Evolutionary conservation across 1,140 invertebrate genomes (phyloP).

Genomic region (Megalonaias nervosa): DNA sequence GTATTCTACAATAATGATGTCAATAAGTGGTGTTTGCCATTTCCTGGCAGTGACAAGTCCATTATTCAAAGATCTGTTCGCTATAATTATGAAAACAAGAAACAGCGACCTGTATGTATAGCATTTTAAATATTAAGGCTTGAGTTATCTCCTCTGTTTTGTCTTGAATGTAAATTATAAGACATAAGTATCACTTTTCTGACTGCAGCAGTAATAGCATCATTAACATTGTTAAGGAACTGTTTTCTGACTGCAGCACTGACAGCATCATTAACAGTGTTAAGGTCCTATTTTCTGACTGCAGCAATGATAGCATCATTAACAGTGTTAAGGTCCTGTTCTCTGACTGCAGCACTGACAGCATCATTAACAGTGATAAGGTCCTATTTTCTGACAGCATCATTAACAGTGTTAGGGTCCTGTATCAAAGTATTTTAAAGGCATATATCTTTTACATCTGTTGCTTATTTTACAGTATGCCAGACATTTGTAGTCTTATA

Average conservation of each 20-base stretch:
- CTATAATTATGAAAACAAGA: conserved; percentile 80
- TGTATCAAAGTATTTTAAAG: not conserved
- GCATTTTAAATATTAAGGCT: not conserved
- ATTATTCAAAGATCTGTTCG: conserved; percentile 85
- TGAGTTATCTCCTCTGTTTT: not conserved
- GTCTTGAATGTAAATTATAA: too few relatives aligned
- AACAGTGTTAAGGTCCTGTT: conserved; percentile 10
- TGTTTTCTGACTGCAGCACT: not conserved
- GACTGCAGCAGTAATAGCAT: too few relatives aligned
- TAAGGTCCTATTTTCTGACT: not conserved
- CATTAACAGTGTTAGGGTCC: not conserved
- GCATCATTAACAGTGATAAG: not conserved
- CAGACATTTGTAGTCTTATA: too few relatives aligned
- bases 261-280: conserved; percentile 8
- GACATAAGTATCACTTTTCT: too few relatives aligned
- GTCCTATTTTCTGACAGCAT: not conserved
- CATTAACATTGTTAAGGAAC: not conserved
- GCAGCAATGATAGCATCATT: conserved; percentile 24
- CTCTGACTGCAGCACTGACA: not conserved
- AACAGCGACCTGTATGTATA: conserved; percentile 76
- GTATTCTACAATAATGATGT: conserved; percentile 78
- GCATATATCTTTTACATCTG: too few relatives aligned
- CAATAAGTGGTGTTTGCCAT: conserved; percentile 82
- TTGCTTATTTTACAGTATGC: too few relatives aligned
- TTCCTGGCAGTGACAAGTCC: conserved; percentile 85